Conservation (phyloP, 2,888 invertebrate genomes). For the Formica aserva region DNA sequence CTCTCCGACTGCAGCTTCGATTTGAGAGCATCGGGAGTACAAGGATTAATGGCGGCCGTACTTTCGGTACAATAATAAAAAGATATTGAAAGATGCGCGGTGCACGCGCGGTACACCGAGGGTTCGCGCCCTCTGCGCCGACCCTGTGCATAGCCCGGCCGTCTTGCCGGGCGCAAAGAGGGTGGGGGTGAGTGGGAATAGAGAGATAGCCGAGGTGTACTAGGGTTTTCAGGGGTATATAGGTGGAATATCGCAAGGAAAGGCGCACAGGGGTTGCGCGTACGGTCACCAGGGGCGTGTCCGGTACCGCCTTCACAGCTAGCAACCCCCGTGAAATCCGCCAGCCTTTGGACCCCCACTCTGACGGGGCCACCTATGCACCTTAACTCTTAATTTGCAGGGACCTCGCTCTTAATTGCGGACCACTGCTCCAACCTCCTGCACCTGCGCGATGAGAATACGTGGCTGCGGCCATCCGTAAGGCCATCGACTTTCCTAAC, state of each 20-base stretch:
- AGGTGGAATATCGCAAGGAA: constrained; percentile 77
- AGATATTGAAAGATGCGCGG: constrained; percentile 65
- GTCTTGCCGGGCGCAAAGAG: constrained; percentile 69
- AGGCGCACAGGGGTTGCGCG: constrained; percentile 84
- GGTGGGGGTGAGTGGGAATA: constrained; percentile 73
- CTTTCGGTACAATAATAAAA: constrained; percentile 56
- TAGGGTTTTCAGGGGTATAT: constrained; percentile 75
- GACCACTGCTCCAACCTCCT: constrained; percentile 71
- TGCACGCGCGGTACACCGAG: constrained; percentile 62
- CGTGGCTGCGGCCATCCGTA: constrained; percentile 65
- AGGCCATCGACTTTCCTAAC: constrained; percentile 51
- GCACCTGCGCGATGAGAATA: constrained; percentile 75
- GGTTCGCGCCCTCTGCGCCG: constrained; percentile 69
- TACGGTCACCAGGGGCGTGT: constrained; percentile 84
- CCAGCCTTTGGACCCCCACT: constrained; percentile 79
- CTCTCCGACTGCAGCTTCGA: constrained; percentile 34
- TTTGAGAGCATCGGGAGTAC: constrained; percentile 60
- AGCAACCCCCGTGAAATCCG: constrained; percentile 77
- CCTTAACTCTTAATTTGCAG: constrained; percentile 82
- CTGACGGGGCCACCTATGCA: constrained; percentile 78
- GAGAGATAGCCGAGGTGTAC: constrained; percentile 73
- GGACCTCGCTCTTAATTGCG: constrained; percentile 80
- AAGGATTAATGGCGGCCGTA: constrained; percentile 69
- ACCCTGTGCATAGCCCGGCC: constrained; percentile 67
- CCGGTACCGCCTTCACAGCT: constrained; percentile 84